Evolutionary conservation across 2,113 vertebrate genomes (phyloP).

Genomic region (Nothocercus julius): DNA sequence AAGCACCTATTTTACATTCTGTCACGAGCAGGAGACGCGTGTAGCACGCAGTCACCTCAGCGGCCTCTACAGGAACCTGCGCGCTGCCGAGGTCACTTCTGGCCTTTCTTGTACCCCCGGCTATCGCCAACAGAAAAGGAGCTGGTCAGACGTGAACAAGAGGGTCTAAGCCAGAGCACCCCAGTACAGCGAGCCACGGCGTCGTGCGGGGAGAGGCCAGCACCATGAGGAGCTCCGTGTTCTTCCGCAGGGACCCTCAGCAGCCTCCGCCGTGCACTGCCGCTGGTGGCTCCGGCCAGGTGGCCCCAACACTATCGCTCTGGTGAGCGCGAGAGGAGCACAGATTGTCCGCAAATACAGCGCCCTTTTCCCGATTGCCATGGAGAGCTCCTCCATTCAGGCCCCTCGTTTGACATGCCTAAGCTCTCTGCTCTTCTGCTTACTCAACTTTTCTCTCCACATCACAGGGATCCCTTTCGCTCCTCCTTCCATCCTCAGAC

Average conservation of each 20-base stretch:
- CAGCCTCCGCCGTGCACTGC: neutral
- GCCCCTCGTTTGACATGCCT: neutral
- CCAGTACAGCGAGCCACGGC: neutral
- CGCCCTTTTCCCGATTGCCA: neutral
- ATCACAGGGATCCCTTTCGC: neutral
- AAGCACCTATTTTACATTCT: conserved; percentile 21
- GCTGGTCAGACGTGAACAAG: neutral
- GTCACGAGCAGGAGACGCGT: neutral
- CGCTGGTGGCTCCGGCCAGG: no score
- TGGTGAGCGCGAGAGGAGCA: neutral
- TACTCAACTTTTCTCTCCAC: neutral
- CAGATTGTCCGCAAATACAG: neutral
- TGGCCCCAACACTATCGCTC: neutral
- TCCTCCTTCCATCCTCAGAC: neutral
- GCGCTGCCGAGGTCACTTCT: neutral
- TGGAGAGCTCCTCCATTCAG: neutral
- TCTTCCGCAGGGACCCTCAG: neutral
- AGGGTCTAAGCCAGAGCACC: neutral
- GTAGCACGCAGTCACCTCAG: neutral
- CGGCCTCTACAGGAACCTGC: neutral
- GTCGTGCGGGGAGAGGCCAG: neutral
- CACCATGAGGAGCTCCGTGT: no score
- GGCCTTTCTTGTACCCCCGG: neutral
- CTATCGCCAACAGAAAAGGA: neutral
- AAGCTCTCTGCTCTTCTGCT: neutral